These are phyloP conservation scores for Cyprinus carpio DNA, from an alignment of 2,113 vertebrate genomes.

Conservation along the genomic window DNA sequence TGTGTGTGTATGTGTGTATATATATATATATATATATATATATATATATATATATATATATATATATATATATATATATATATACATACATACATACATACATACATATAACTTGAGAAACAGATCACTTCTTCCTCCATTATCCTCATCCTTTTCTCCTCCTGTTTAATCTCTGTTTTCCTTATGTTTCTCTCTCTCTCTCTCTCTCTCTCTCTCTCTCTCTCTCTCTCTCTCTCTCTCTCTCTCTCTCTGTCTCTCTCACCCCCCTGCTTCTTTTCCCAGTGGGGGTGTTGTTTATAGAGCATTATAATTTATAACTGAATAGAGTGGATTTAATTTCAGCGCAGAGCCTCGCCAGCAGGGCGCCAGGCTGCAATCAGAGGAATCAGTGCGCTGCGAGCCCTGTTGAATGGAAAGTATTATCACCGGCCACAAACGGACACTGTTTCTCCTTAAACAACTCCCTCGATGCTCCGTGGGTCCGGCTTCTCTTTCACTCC, in stretches of 20 bases:
- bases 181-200: slow-evolving; percentile 61
- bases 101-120: slow-evolving; percentile 42
- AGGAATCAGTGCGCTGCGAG: slow-evolving; percentile 92
- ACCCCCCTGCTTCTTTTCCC: slow-evolving; percentile 69
- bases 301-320: slow-evolving; percentile 98
- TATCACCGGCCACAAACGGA: slow-evolving; percentile 92
- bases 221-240: slow-evolving; percentile 56
- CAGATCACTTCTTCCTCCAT: slow-evolving; percentile 47
- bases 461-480: slow-evolving; percentile 55
- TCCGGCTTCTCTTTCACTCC: slow-evolving; percentile 57
- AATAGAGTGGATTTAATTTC: slow-evolving; percentile 97
- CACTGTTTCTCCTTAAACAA: slow-evolving; percentile 83
- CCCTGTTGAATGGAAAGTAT: slow-evolving; percentile 94
- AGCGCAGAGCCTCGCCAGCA: slow-evolving; percentile 89
- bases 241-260: slow-evolving; percentile 10
- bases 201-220: slow-evolving; percentile 57
- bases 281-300: slow-evolving; percentile 95
- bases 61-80: background rate
- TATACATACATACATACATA: background rate
- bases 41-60: no score
- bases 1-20: no score
- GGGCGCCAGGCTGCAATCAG: slow-evolving; percentile 95
- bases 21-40: no score
- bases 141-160: slow-evolving; percentile 40
- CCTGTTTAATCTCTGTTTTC: slow-evolving; percentile 54